Evolutionary conservation across 2,797 vertebrate genomes (phyloP).

Genomic region (Leucoraja ocellata): DNA sequence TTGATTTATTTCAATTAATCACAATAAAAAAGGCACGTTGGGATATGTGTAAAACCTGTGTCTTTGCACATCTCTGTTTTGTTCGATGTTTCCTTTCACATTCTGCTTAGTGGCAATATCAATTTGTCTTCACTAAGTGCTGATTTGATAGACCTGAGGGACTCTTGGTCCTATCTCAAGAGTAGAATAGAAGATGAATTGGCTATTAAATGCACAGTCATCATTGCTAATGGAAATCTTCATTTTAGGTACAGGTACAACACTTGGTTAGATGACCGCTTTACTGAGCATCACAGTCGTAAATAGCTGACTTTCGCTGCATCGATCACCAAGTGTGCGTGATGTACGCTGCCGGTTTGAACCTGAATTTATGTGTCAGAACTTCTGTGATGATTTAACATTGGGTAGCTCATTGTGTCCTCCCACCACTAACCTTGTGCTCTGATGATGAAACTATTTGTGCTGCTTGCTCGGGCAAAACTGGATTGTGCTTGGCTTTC

Average conservation of each 20-base stretch:
- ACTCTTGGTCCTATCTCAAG: not conserved
- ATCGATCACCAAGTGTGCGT: not conserved
- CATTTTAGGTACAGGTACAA: not conserved
- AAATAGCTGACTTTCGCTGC: not conserved
- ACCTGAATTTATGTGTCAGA: not conserved
- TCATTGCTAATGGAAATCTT: not conserved
- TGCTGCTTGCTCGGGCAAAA: not conserved
- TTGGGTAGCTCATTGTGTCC: not conserved
- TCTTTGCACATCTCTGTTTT: not conserved
- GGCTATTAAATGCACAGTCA: not conserved
- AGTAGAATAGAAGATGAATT: conserved; percentile 18
- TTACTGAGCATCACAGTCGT: not conserved
- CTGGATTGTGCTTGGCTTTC: too few species aligned
- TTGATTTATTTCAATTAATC: not conserved
- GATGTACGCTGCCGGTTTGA: not conserved
- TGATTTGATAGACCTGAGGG: not conserved
- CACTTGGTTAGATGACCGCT: not conserved
- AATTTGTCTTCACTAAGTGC: conserved; percentile 18
- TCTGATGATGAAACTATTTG: not conserved
- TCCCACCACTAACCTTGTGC: not conserved
- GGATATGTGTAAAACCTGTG: not conserved
- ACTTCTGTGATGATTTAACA: not conserved
- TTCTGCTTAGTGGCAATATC: not conserved
- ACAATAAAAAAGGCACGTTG: not conserved
- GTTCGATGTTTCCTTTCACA: not conserved